Percentiles rank a stretch among this genome's conserved stretches.
Conservation (phyloP, 2,888 invertebrate species). For the Thereva nobilitata region DNA sequence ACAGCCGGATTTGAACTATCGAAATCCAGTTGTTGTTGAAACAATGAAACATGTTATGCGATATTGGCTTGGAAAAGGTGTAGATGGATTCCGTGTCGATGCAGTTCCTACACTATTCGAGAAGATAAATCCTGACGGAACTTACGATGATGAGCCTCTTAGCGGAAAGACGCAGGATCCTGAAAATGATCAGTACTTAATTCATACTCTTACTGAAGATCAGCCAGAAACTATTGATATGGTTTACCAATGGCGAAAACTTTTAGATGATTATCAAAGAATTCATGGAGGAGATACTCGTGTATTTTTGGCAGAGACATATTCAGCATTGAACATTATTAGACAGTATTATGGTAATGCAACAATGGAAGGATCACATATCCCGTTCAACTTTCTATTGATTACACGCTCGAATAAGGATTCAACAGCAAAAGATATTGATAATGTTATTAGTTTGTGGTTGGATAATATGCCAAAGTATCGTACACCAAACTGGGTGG, state of each 20-base stretch:
- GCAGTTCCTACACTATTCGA: conserved; percentile 66
- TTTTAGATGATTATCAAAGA: conserved; percentile 55
- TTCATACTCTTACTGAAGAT: conserved; percentile 68
- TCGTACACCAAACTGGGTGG: conserved; percentile 66
- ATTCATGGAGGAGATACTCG: conserved; percentile 47
- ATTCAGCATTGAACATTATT: conserved; percentile 59
- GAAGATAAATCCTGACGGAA: conserved; percentile 46
- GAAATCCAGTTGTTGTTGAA: conserved; percentile 59
- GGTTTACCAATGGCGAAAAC: conserved; percentile 62
- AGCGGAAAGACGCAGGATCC: conserved; percentile 59
- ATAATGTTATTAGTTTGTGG: conserved; percentile 61
- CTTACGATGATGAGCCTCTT: conserved; percentile 59
- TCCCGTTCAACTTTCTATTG: conserved; percentile 66
- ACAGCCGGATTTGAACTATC: conserved; percentile 70
- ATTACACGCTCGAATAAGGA: conserved; percentile 57
- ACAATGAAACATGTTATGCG: conserved; percentile 62
- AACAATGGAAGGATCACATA: conserved; percentile 58
- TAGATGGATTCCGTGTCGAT: conserved; percentile 76
- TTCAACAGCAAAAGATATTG: conserved; percentile 60
- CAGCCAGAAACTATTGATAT: conserved; percentile 63
- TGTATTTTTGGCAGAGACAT: conserved; percentile 63
- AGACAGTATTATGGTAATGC: conserved; percentile 62
- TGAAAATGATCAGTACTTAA: conserved; percentile 62
- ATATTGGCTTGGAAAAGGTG: conserved; percentile 76
- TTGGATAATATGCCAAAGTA: conserved; percentile 61